These are phyloP conservation scores for Anorthoa munda DNA, from an alignment of 2,888 invertebrate genomes.

Conservation along the genomic window DNA sequence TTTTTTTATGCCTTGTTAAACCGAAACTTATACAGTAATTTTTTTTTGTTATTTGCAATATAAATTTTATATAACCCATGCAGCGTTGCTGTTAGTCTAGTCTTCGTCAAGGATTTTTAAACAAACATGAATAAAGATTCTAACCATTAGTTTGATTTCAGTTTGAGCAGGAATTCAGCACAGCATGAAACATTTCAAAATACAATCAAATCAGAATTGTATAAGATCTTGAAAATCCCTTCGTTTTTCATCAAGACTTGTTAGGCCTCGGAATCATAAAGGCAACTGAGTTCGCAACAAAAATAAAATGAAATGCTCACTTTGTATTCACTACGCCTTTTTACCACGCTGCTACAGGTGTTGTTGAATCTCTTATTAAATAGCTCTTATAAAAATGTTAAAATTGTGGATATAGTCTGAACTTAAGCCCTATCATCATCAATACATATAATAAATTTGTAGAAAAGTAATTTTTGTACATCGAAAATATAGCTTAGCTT, in stretches of 20 bases:
- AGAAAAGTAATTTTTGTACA: too few relatives aligned
- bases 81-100: neutral
- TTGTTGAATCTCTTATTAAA: slow-evolving; percentile 52
- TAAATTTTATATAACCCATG: too few relatives aligned
- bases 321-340: slow-evolving; percentile 57
- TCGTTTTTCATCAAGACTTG: slow-evolving; percentile 30
- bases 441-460: too few relatives aligned
- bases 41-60: too few relatives aligned
- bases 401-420: slow-evolving; percentile 12
- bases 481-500: too few relatives aligned
- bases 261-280: slow-evolving; percentile 36
- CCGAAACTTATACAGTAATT: neutral
- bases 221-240: slow-evolving; percentile 6
- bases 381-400: slow-evolving; percentile 37
- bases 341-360: slow-evolving; percentile 53
- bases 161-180: neutral
- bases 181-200: slow-evolving; percentile 12
- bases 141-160: too few relatives aligned
- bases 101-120: neutral
- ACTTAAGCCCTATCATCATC: neutral
- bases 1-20: neutral
- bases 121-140: neutral
- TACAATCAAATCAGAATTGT: neutral
- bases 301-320: slow-evolving; percentile 47
- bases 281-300: slow-evolving; percentile 37